These are phyloP conservation scores for Ladona fulva DNA, from an alignment of 1,140 invertebrate genomes.

Conservation along the genomic window DNA sequence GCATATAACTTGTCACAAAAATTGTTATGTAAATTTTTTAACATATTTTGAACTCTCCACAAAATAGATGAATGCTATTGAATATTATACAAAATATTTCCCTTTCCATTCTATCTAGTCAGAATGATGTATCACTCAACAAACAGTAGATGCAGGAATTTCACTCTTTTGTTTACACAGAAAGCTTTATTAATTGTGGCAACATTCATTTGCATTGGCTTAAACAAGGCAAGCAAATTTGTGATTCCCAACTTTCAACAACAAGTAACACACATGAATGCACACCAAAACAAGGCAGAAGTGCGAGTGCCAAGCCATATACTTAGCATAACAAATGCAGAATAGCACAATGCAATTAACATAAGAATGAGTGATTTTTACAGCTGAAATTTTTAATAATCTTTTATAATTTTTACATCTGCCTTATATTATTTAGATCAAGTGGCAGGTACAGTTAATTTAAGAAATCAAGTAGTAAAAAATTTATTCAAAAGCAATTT, in stretches of 20 bases:
- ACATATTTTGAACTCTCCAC: no score
- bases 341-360: slow-evolving; percentile 9
- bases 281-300: slow-evolving; percentile 4
- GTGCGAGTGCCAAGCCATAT: background rate
- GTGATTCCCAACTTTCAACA: slow-evolving; percentile 1
- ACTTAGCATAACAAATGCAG: background rate
- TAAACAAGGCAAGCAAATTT: slow-evolving; percentile 2
- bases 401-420: no score
- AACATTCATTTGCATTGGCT: slow-evolving; percentile 5
- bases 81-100: no score
- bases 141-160: background rate
- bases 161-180: background rate
- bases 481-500: no score
- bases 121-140: background rate
- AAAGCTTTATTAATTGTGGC: background rate
- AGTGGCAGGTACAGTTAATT: no score
- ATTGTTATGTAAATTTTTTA: no score
- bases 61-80: no score
- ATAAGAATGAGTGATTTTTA: slow-evolving; percentile 5
- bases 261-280: background rate
- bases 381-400: background rate
- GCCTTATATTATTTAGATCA: no score
- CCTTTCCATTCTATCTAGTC: background rate
- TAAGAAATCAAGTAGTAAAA: background rate
- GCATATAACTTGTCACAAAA: no score